phyloP scores from a whole-genome alignment of 2,113 vertebrate genomes.

The Anolis carolinensis region DNA sequence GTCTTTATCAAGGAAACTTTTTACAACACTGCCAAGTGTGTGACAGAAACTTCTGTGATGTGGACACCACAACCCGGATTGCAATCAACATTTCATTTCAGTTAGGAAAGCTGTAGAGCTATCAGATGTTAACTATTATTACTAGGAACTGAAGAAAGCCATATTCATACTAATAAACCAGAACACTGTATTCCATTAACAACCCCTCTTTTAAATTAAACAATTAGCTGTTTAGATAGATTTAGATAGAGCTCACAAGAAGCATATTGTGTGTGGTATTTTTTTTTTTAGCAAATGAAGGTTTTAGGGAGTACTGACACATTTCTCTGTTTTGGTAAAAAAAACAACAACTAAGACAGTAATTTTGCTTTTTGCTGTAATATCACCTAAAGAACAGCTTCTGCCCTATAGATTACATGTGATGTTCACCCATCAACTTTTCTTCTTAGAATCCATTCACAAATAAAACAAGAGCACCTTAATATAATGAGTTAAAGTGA shows the following conservation, averaged over 20 bases:
- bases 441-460: too few relatives aligned
- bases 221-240: background rate
- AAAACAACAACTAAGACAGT: background rate
- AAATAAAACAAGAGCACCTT: too few relatives aligned
- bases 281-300: background rate
- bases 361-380: background rate
- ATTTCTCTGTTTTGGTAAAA: background rate
- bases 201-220: background rate
- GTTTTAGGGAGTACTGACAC: background rate
- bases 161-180: slow-evolving; percentile 1
- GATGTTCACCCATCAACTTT: too few relatives aligned
- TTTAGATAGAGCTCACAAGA: background rate
- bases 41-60: background rate
- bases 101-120: slow-evolving; percentile 26
- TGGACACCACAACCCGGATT: slow-evolving; percentile 1
- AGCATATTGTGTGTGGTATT: background rate
- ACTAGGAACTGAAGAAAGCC: background rate
- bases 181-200: background rate
- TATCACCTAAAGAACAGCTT: too few relatives aligned
- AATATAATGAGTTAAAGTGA: too few relatives aligned
- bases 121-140: slow-evolving; percentile 17
- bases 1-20: slow-evolving; percentile 31
- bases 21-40: slow-evolving; percentile 1
- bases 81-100: slow-evolving; percentile 4
- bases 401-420: too few relatives aligned